Evolutionary conservation across 2,797 vertebrate genomes (phyloP), one percentile per base, ranked within the genome.

Genomic region (Etheostoma nigrum): DNA sequence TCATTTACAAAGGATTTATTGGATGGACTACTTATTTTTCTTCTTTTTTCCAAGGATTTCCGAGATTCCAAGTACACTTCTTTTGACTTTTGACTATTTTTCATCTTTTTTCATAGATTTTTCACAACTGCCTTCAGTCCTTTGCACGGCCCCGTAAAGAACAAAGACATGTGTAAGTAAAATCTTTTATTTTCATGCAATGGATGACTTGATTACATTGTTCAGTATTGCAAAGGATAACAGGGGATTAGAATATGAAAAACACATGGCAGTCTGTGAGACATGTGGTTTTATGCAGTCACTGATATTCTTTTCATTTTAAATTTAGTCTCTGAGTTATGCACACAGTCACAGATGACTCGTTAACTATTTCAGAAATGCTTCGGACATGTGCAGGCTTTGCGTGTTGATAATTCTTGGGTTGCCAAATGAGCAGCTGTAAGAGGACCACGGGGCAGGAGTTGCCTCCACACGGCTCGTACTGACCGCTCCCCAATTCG

Each of bases 281-380:
- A 36, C 51, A 16, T 18, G 67, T 33, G 66, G 53, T 68, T 63
- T 61, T 64, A 33, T 63, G 68, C 79, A 58, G 13, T 14, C 42
- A 59, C 4, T 67, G 54, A 79, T 45, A 59, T 67, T 2, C 63
- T 53, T 83, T 80, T 85, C 48, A 67, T 76, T 83, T 86, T 90
- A 90, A 87, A 91, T 92, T 90, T 91, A 91, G 84, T 69, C 66
- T 57, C 21, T 2, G 16, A 86, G 71, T 73, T 79, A 72, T 82
- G 67, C 63, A 58, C 57, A 21, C 23, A 55, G 48, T 79, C 78
- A 81, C 71, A 81, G 61, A 70, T 79, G 78, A 75, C 25, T 66
- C 70, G 63, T 81, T 77, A 55, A 77, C 60, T 71, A 83, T 86
- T 76, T 66, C 67, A 88, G 85, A 83, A 30, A 86, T 68, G 86